Evolutionary conservation across 2,113 vertebrate genomes (phyloP), one percentile per base, ranked within the genome.

Genomic region (Speoplatyrhinus poulsoni): DNA sequence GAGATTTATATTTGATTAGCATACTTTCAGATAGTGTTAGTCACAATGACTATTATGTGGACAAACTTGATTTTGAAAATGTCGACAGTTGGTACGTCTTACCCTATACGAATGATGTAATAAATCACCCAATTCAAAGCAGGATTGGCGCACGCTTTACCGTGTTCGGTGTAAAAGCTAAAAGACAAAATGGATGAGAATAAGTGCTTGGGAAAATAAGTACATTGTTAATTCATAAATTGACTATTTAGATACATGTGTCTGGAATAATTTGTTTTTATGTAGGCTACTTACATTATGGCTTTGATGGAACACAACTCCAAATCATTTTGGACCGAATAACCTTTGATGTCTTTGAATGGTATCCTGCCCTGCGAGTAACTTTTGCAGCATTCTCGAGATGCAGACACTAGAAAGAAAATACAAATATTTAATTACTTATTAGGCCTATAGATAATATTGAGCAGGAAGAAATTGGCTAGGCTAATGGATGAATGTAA

Each of bases 161-260:
- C 82, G 3, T 0, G 55, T 11, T 7, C 56, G n/a, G 85, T 84
- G 79, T 87, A 85, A 59, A 93, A 90, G 73, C 90, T 92, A 48
- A 3, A 48, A 3, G 26, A 57, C 1, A 41, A 46, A 76, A 72
- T 19, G 17, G 6, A 11, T 52, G 11, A 4, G 15, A 71, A 13
- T 50, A 0, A 32, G 50, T 17, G 46, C 19, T 63, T 57, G 36
- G 9, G 57, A 36, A 16, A 33, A n/a, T 6, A 9, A 9, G 33
- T 48, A 60, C 13, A 26, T 57, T 41, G 19, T 52, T 6, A 9
- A 11, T 46, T 13, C 5, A 60, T 9, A 17, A 3, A 61, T 12
- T 12, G 56, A 16, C 32, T 41, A n/a, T 12, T 7, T n/a, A n/a
- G 6, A 32, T 4, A 33, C 11, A 12, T 9, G 17, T 50, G 3